Percentiles rank a stretch among this genome's conserved stretches.
Evolutionary conservation across 2,797 vertebrate species (phyloP).

Genomic region (Tangara arthus): DNA sequence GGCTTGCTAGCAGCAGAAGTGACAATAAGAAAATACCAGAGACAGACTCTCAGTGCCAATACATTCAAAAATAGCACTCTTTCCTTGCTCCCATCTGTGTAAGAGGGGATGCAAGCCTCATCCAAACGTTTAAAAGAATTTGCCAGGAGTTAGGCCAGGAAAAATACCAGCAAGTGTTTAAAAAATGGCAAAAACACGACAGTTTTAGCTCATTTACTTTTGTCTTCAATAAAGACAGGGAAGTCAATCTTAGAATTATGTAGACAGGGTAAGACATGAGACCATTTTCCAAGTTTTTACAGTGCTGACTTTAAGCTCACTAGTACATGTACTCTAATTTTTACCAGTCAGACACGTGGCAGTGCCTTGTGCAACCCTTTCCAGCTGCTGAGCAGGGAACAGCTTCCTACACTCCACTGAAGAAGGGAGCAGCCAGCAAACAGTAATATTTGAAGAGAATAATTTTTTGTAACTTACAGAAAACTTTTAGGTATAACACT

Average conservation of each 20-base stretch:
- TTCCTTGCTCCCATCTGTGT: background rate
- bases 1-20: background rate
- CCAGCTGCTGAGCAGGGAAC: background rate
- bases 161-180: background rate
- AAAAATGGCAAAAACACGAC: background rate
- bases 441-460: background rate
- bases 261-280: background rate
- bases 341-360: fast-evolving
- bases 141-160: background rate
- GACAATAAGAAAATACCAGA: background rate
- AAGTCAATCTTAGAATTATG: background rate
- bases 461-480: background rate
- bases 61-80: background rate
- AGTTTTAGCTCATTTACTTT: background rate
- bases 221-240: background rate
- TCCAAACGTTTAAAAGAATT: background rate
- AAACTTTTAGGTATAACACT: background rate
- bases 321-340: background rate
- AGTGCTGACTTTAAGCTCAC: background rate
- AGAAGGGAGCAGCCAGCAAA: background rate
- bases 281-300: background rate
- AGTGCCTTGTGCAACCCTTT: background rate
- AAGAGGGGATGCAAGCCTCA: background rate
- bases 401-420: background rate
- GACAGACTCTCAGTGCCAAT: background rate